Conservation (phyloP, 2,888 invertebrate species). For the Tachystola acroxantha region DNA sequence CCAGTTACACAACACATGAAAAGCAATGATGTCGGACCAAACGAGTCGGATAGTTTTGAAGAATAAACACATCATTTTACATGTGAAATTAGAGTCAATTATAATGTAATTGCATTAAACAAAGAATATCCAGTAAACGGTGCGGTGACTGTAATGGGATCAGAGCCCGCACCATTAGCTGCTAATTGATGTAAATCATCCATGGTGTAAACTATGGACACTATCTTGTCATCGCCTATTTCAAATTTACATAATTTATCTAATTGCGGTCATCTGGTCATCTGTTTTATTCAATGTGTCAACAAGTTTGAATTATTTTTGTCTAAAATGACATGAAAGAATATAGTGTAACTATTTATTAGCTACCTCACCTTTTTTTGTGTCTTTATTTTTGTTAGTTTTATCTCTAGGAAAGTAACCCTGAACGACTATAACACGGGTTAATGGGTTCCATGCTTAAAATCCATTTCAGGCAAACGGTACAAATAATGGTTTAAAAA, state of each 20-base stretch:
- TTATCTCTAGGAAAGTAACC: too few relatives aligned
- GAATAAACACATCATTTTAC: slow-evolving; percentile 3
- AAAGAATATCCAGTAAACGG: slow-evolving; percentile 27
- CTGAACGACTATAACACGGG: background rate
- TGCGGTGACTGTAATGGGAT: slow-evolving; percentile 43
- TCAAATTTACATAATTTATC: slow-evolving; percentile 14
- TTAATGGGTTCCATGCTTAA: too few relatives aligned
- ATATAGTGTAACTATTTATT: too few relatives aligned
- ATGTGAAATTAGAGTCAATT: slow-evolving; percentile 21
- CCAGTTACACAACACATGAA: slow-evolving; percentile 26
- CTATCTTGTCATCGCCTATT: slow-evolving; percentile 21
- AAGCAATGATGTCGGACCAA: slow-evolving; percentile 14
- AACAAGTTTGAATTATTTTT: background rate
- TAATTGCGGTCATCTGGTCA: slow-evolving; percentile 4
- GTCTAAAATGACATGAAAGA: too few relatives aligned
- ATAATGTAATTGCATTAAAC: slow-evolving; percentile 27
- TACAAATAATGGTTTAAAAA: too few relatives aligned
- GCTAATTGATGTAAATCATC: slow-evolving; percentile 41
- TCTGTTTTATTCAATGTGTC: slow-evolving; percentile 1
- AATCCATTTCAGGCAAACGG: too few relatives aligned
- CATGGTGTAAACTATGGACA: slow-evolving; percentile 12
- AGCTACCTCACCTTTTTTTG: too few relatives aligned
- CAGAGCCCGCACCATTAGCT: slow-evolving; percentile 58
- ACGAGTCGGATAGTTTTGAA: background rate
- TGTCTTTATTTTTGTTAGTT: too few relatives aligned